Percentiles rank a stretch among this genome's conserved stretches.
Evolutionary conservation across 1,140 invertebrate species (phyloP).

Genomic region (Berghia stephanieae): DNA sequence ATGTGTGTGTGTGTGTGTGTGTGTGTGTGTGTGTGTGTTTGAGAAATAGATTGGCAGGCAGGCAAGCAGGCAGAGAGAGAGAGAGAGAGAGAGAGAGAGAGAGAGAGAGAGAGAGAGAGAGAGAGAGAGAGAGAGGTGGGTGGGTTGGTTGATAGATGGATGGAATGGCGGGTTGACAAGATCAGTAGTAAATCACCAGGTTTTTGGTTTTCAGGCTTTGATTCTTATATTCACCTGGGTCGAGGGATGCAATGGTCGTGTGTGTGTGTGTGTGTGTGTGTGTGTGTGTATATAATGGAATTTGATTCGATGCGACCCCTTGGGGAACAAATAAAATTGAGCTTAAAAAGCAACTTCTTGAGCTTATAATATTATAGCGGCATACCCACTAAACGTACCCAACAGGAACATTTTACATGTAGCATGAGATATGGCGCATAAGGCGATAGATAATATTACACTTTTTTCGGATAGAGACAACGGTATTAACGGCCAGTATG

Average conservation of each 20-base stretch:
- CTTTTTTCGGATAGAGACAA: too few relatives aligned
- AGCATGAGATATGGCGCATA: too few relatives aligned
- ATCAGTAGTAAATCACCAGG: not conserved
- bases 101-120: not conserved
- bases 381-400: too few relatives aligned
- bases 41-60: not conserved
- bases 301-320: too few relatives aligned
- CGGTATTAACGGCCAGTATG: too few relatives aligned
- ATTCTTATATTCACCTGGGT: not conserved
- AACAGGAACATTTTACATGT: too few relatives aligned
- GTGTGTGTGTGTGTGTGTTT: not conserved
- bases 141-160: not conserved
- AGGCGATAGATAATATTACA: too few relatives aligned
- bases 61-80: not conserved
- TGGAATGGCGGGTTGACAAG: not conserved
- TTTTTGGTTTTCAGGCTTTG: not conserved
- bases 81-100: slow-evolving; percentile 5
- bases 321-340: too few relatives aligned
- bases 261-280: slow-evolving; percentile 21
- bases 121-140: not conserved
- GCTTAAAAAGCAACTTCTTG: too few relatives aligned
- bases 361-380: too few relatives aligned
- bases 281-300: slow-evolving; percentile 14
- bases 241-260: too few relatives aligned
- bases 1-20: not conserved